phyloP scores from a whole-genome alignment of 1,140 invertebrate genomes.

The Diachasma alloeum region DNA sequence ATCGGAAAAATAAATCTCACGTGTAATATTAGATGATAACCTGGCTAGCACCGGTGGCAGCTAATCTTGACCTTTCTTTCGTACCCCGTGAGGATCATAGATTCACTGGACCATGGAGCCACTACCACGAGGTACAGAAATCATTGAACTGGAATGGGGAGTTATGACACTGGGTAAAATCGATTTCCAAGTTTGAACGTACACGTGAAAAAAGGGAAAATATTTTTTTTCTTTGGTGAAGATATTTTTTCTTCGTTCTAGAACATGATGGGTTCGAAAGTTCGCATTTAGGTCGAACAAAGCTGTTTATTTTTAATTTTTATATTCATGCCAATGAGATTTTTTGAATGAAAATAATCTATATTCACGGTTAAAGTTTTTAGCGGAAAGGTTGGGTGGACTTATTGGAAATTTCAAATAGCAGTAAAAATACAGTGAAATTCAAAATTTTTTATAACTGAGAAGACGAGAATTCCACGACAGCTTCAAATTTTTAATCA shows the following conservation, averaged over 20 bases:
- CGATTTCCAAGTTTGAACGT: not conserved
- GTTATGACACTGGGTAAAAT: not conserved
- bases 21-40: slow-evolving; percentile 1
- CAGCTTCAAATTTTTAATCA: no score
- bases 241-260: not conserved
- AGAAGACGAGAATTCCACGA: no score
- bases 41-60: not conserved
- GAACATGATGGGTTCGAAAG: no score
- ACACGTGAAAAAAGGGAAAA: not conserved
- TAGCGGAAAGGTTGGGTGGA: no score
- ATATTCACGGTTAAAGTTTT: no score
- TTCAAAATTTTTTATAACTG: no score
- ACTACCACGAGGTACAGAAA: not conserved
- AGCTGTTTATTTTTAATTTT: no score
- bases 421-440: no score
- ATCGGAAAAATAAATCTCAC: not conserved
- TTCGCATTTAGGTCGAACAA: no score
- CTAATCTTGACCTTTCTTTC: slow-evolving; percentile 8
- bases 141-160: not conserved
- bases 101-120: not conserved
- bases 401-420: no score
- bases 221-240: not conserved
- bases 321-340: no score
- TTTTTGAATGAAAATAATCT: no score
- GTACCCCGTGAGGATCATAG: not conserved